Base-by-base conservation (phyloP, 1,140 invertebrate species). In the Mercenaria mercenaria region DNA sequence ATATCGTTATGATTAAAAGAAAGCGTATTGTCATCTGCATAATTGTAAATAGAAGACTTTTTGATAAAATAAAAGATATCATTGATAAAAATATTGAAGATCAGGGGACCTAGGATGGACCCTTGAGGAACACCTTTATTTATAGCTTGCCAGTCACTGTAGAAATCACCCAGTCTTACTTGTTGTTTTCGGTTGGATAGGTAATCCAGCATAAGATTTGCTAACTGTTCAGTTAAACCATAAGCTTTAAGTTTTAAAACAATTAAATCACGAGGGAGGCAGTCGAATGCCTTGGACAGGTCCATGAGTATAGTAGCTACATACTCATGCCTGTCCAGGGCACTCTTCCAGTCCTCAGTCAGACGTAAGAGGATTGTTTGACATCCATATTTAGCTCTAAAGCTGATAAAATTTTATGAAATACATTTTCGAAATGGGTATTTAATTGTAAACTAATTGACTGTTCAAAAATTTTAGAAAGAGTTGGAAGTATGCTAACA, bases 71-170 rank as follows among this genome's bases (percentile, higher is more conserved):
- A 37, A 83, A 83, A 83, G 4, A 67, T 83, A 39, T 67, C 56
- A 83, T 64, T 83, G 15, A 83, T 83, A 26, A 67, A 67, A 83
- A 83, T 34, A 67, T 83, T 83, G 39, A 83, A 83, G 15, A 83
- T 34, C 18, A 83, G 4, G 4, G 80, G 80, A 13, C 61, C 80
- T 37, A 83, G 32, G n/a, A 83, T 83, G n/a, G 80, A 83, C 6
- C 56, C 80, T 43, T 83, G 80, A 13, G 39, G 80, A 8, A 67
- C 56, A 8, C 80, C 80, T 32, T 83, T 83, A 79, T 84, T 20
- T 56, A 90, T 11, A 47, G 52, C 26, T 87, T 69, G 4, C 56
- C 18, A 39, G 23, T 26, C 18, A 56, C 72, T 77, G 26, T 34
- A 39, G 29, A 39, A 41, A 15, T 18, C 18, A 29, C 74, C 74